Conservation (phyloP, 2,113 vertebrate species). For the Stigmatopora argus region DNA sequence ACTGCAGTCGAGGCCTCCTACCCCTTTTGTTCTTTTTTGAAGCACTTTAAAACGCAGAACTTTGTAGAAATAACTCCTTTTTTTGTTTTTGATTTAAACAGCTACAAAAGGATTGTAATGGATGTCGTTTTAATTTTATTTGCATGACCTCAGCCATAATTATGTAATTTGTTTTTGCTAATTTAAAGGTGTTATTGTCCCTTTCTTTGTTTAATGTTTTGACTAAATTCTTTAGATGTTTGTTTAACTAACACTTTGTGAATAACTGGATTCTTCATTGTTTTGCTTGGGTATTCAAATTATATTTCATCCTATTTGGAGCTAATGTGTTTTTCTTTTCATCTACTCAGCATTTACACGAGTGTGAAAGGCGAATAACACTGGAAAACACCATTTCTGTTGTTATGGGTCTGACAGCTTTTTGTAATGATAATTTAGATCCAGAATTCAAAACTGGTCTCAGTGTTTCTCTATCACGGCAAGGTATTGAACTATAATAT, state of each 20-base stretch:
- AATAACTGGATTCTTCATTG: neutral
- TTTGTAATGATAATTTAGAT: too few relatives aligned
- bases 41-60: conserved; percentile 37
- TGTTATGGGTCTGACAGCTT: too few relatives aligned
- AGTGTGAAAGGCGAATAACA: neutral
- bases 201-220: neutral
- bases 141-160: conserved; percentile 19
- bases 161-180: conserved; percentile 15
- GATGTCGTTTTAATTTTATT: conserved; percentile 9
- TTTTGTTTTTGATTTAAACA: conserved; percentile 21
- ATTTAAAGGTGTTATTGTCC: neutral
- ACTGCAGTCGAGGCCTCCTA: conserved; percentile 12
- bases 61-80: neutral
- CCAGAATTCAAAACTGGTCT: too few relatives aligned
- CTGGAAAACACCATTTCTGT: neutral
- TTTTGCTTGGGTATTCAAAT: conserved; percentile 6
- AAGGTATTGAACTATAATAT: too few relatives aligned
- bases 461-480: too few relatives aligned
- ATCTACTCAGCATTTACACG: conserved; percentile 1
- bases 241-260: neutral
- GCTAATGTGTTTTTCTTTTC: neutral
- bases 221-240: neutral
- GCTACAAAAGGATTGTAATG: conserved; percentile 11
- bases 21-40: neutral
- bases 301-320: conserved; percentile 12